Evolutionary conservation across 2,888 invertebrate genomes (phyloP), one percentile per base, ranked within the genome.

Genomic region (Agrypnus murinus): DNA sequence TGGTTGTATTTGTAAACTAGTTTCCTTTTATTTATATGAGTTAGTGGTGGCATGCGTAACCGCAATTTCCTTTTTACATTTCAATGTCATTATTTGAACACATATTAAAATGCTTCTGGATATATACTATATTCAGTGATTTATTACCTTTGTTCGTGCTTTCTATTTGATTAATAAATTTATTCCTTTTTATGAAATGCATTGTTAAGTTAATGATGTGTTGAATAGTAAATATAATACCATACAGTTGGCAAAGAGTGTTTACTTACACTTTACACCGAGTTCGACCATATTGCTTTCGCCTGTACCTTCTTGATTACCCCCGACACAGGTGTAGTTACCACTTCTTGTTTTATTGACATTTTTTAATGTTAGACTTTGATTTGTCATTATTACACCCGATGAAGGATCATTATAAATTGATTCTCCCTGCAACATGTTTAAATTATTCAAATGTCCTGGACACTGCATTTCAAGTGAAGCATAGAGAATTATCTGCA

Each of bases 381-480:
- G 60, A 31, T 70, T 70, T 10, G 43, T 45, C 7, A 70, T 48
- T 45, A 62, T 55, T 19, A 53, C 31, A 38, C 34, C 65, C 8
- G 12, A n/a, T 31, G 32, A 48, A 31, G 43, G 65, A 38, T 65
- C 45, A 40, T 65, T 65, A 40, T 62, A 70, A 10, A 70, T 45
- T n/a, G 64, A n/a, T 59, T 69, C 64, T 12, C 53, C 69, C 69
- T 69, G 17, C 12, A 58, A n/a, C n/a, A n/a, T n/a, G n/a, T n/a
- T n/a, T n/a, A n/a, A n/a, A n/a, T n/a, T n/a, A 55, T 14, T n/a
- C n/a, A n/a, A n/a, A n/a, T n/a, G n/a, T n/a, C n/a, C n/a, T n/a
- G n/a, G n/a, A n/a, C n/a, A n/a, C n/a, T n/a, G n/a, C n/a, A n/a
- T n/a, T n/a, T n/a, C n/a, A n/a, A n/a, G n/a, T n/a, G n/a, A n/a